Evolutionary conservation across 1,140 invertebrate genomes (phyloP).

Genomic region (Amphibalanus amphitrite): DNA sequence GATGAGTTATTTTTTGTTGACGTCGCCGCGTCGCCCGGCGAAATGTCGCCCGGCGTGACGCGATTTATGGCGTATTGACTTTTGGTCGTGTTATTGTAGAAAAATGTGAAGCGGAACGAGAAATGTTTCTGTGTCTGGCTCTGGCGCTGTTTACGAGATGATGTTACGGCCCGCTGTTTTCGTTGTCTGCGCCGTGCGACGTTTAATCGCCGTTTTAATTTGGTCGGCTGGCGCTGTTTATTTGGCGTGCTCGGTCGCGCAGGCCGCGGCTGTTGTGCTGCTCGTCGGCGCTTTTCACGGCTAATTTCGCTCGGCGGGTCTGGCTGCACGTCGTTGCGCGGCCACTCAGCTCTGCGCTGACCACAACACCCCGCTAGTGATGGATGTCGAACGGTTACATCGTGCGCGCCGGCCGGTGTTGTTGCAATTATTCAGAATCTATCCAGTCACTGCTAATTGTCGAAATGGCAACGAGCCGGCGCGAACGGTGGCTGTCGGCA

Average conservation of each 20-base stretch:
- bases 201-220: too few relatives aligned
- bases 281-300: too few relatives aligned
- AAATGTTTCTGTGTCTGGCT: neutral
- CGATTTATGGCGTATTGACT: constrained; percentile 1
- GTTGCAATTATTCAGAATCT: constrained; percentile 2
- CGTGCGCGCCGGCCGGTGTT: neutral
- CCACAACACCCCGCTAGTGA: neutral
- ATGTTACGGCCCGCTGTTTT: too few relatives aligned
- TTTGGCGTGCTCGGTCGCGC: too few relatives aligned
- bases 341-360: too few relatives aligned
- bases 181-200: too few relatives aligned
- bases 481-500: neutral
- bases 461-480: neutral
- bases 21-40: too few relatives aligned
- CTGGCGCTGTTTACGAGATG: too few relatives aligned
- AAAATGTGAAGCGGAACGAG: neutral
- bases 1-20: constrained; percentile 1
- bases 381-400: neutral
- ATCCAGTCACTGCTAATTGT: neutral
- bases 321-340: too few relatives aligned
- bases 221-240: too few relatives aligned
- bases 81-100: neutral
- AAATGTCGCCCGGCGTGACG: neutral
- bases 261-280: too few relatives aligned
- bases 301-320: too few relatives aligned